phyloP scores from a whole-genome alignment of 1,140 invertebrate species.

The Achatina immaculata region DNA sequence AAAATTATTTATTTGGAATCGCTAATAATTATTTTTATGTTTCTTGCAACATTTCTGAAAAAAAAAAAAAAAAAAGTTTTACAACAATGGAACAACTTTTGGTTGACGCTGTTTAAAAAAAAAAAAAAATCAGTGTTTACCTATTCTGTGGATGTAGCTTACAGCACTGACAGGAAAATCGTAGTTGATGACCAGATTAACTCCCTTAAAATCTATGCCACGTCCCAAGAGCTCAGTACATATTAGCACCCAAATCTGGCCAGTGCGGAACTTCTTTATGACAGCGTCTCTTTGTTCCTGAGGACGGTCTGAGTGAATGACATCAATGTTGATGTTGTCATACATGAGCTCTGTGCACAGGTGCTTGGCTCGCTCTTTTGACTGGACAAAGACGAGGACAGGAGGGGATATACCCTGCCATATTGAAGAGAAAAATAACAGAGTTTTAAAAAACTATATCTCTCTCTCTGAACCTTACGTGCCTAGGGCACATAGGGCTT shows the following conservation, averaged over 20 bases:
- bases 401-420: conserved; percentile 87
- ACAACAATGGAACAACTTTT: too few relatives aligned
- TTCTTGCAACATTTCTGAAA: too few relatives aligned
- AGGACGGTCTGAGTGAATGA: conserved; percentile 92
- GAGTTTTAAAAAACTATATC: background rate
- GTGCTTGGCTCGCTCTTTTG: conserved; percentile 92
- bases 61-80: too few relatives aligned
- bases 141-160: conserved; percentile 94
- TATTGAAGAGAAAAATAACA: conserved; percentile 30
- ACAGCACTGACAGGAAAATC: conserved; percentile 94
- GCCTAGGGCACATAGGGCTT: too few relatives aligned
- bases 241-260: conserved; percentile 95
- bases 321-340: conserved; percentile 91
- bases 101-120: too few relatives aligned
- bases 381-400: conserved; percentile 91
- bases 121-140: too few relatives aligned
- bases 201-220: conserved; percentile 97
- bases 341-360: conserved; percentile 92
- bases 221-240: conserved; percentile 97
- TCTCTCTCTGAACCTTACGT: too few relatives aligned
- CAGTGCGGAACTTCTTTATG: conserved; percentile 88
- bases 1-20: too few relatives aligned
- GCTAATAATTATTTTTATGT: too few relatives aligned
- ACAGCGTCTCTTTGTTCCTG: conserved; percentile 87
- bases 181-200: conserved; percentile 97